These are phyloP conservation scores for Atherinomorus stipes DNA, from an alignment of 2,113 vertebrate genomes.

Conservation along the genomic window DNA sequence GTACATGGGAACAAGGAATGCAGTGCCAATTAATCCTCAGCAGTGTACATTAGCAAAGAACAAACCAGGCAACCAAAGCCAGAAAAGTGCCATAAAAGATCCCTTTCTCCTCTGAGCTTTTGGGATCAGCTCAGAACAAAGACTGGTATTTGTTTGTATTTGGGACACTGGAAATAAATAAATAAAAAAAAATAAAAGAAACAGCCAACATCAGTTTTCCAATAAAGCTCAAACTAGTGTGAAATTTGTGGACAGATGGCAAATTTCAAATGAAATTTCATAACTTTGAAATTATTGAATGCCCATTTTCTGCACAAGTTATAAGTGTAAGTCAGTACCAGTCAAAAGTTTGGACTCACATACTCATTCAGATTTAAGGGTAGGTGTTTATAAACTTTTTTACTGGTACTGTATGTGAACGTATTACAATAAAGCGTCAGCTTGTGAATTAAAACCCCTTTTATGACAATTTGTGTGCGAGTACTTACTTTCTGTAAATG, in stretches of 20 bases:
- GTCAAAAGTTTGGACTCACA: too few species aligned
- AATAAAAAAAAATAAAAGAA: conserved; percentile 20
- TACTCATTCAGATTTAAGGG: too few species aligned
- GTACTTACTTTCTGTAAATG: conserved; percentile 93
- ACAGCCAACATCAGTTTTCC: conserved; percentile 14
- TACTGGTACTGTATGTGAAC: too few species aligned
- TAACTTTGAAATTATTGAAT: neutral
- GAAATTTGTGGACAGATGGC: conserved; percentile 11
- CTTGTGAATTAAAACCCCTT: too few species aligned
- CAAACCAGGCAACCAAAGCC: conserved; percentile 21
- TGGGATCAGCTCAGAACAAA: conserved; percentile 44
- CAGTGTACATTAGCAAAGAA: conserved; percentile 41
- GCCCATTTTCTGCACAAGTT: too few species aligned
- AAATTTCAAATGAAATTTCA: neutral
- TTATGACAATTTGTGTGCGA: neutral
- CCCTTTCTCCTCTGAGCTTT: conserved; percentile 60
- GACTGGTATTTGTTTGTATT: conserved; percentile 53
- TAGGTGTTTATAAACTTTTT: too few species aligned
- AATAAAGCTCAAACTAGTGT: neutral
- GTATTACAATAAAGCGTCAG: too few species aligned
- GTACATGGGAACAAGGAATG: conserved; percentile 23
- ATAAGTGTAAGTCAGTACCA: too few species aligned
- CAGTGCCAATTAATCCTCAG: conserved; percentile 58
- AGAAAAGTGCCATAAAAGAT: conserved; percentile 55
- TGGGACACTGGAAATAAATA: conserved; percentile 46